These are phyloP conservation scores for Poecilia wingei DNA, from an alignment of 2,797 vertebrate genomes.

Conservation along the genomic window DNA sequence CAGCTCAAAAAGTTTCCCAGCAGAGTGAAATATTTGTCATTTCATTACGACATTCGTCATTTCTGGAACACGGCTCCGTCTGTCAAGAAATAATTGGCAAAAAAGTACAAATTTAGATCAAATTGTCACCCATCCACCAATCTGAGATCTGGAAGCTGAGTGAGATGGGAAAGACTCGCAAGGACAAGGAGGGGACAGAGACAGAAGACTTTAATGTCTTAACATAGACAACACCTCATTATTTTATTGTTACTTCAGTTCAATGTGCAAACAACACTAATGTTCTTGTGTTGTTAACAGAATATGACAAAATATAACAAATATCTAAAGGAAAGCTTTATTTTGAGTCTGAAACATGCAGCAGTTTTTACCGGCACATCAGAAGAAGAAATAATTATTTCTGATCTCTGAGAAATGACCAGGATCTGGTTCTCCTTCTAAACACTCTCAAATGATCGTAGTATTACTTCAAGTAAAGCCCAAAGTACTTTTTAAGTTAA, in stretches of 20 bases:
- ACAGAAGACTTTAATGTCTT: not conserved
- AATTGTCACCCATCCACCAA: constrained; percentile 28
- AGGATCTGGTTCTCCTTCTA: not conserved
- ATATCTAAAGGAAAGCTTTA: constrained; percentile 18
- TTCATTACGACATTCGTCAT: constrained; percentile 16
- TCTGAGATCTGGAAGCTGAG: constrained; percentile 35
- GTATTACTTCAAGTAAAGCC: not conserved
- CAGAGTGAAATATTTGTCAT: constrained; percentile 24
- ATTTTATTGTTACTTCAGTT: not conserved
- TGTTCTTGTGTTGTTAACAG: not conserved
- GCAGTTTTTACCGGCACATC: constrained; percentile 39
- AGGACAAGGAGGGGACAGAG: not conserved
- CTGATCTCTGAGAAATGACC: constrained; percentile 52
- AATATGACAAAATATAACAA: not conserved
- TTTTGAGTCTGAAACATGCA: constrained; percentile 37
- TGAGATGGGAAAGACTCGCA: not conserved
- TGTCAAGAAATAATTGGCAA: constrained; percentile 47
- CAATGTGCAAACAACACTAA: not conserved
- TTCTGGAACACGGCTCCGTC: constrained; percentile 34
- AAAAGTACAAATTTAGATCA: constrained; percentile 25
- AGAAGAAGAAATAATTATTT: constrained; percentile 55
- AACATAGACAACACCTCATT: not conserved
- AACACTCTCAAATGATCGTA: not conserved
- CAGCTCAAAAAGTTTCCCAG: constrained; percentile 33
- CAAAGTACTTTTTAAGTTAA: not conserved